Evolutionary conservation across 64 coral and sea anemone species (phyloP), one percentile per base, ranked within the genome.

Genomic region (Hydrozoanthus tunicans): DNA sequence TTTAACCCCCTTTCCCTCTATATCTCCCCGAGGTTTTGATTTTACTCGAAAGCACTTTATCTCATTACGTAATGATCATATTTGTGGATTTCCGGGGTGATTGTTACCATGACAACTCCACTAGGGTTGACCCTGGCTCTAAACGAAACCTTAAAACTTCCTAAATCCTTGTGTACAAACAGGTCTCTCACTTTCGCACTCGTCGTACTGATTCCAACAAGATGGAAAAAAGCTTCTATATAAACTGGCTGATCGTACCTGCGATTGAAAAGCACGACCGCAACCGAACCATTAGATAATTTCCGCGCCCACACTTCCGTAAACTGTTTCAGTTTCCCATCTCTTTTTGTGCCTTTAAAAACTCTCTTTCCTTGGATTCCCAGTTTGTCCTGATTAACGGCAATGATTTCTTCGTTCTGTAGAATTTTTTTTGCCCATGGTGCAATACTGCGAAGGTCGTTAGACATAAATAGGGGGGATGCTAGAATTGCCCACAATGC

Each of bases 61-160:
- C 32, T 43, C 32, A 43, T 43, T 43, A 43, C 32, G 32, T 43
- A 43, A 43, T 43, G 32, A 43, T 43, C 32, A 2, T 43, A 43
- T 43, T 43, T 43, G 32, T 43, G 32, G 32, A 1, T 55, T 77
- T 81, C 4, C 92, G 94, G 91, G n/a, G 94, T 91, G 6, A 96
- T 15, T 93, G 90, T 96, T 6, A 96, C 91, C 94, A 96, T 96
- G 1, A 96, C 91, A 55, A 96, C 94, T 62, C 94, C 94, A 91
- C 77, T 96, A n/a, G 94, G 94, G 59, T 96, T 96, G 20, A 96
- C 94, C 93, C 93, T 96, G 20, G 91, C 94, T 83, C 11, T 96
- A 61, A 96, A 96, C 5, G 80, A 66, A 57, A 62, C 90, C 11
- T 91, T 92, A 9, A 93, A 96, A 3, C 12, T 80, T 0, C 94